Conservation (phyloP, 2,113 vertebrate genomes). For the Scopus umbretta region DNA sequence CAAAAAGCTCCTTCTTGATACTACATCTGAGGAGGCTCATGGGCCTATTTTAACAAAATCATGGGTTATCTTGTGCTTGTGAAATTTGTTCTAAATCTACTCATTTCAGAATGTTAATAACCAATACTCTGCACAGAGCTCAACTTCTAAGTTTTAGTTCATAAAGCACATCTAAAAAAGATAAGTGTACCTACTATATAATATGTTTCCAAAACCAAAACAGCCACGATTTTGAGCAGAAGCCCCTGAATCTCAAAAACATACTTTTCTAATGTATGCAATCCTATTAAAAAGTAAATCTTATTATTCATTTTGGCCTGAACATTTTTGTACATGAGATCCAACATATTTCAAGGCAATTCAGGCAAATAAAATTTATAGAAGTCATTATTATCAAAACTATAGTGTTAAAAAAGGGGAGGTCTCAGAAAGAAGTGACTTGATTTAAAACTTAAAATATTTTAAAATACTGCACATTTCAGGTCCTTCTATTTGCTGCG, state of each 20-base stretch:
- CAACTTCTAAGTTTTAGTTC: neutral
- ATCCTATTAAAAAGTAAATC: neutral
- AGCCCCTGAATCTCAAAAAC: neutral
- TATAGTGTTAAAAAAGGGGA: neutral
- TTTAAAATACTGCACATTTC: neutral
- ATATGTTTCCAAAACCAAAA: neutral
- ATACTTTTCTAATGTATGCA: neutral
- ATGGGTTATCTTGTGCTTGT: neutral
- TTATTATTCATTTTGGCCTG: neutral
- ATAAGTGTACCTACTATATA: neutral
- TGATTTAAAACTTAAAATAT: neutral
- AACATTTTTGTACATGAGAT: neutral
- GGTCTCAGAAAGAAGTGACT: neutral
- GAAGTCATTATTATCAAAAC: neutral
- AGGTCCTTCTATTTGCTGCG: neutral
- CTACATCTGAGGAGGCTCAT: neutral
- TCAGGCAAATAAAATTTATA: neutral
- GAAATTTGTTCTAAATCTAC: neutral
- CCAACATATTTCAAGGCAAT: neutral
- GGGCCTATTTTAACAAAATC: conserved; percentile 1
- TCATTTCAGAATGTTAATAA: neutral
- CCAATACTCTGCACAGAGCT: neutral
- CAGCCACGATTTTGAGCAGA: neutral
- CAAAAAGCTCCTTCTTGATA: neutral
- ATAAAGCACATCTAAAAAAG: neutral